Conservation (phyloP, 2,888 invertebrate species). For the Drosophila affinis region DNA sequence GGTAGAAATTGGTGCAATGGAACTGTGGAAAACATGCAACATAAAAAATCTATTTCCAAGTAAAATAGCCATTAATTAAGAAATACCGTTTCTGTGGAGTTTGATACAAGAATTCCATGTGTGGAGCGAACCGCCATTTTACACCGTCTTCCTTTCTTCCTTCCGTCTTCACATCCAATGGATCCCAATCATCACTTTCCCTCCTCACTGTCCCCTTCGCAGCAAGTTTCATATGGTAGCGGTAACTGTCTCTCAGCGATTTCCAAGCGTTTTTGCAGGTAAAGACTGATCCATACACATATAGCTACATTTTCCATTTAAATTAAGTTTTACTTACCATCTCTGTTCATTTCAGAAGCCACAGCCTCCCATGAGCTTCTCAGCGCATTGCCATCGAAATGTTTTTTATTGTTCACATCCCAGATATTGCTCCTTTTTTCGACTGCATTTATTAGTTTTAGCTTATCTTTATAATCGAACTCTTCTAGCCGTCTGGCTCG, state of each 20-base stretch:
- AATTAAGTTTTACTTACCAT: neutral
- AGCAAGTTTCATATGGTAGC: neutral
- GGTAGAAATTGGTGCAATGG: neutral
- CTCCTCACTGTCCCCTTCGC: neutral
- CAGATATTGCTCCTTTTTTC: neutral
- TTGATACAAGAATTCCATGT: neutral
- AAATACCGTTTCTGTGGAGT: neutral
- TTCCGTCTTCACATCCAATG: neutral
- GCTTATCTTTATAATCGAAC: neutral
- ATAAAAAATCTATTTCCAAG: neutral
- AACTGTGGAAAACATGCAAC: neutral
- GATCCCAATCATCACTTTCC: neutral
- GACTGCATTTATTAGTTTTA: neutral
- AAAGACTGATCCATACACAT: neutral
- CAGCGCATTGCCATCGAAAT: neutral
- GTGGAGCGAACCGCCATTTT: neutral
- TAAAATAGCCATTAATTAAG: neutral
- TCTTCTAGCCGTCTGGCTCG: neutral
- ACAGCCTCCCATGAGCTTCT: neutral
- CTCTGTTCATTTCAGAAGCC: neutral
- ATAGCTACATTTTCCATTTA: neutral
- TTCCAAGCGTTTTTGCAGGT: neutral
- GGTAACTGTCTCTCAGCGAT: neutral
- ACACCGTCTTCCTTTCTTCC: neutral
- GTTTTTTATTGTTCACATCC: neutral